These are phyloP conservation scores for Cepphus grylle DNA, from an alignment of 2,113 vertebrate species.

Conservation along the genomic window DNA sequence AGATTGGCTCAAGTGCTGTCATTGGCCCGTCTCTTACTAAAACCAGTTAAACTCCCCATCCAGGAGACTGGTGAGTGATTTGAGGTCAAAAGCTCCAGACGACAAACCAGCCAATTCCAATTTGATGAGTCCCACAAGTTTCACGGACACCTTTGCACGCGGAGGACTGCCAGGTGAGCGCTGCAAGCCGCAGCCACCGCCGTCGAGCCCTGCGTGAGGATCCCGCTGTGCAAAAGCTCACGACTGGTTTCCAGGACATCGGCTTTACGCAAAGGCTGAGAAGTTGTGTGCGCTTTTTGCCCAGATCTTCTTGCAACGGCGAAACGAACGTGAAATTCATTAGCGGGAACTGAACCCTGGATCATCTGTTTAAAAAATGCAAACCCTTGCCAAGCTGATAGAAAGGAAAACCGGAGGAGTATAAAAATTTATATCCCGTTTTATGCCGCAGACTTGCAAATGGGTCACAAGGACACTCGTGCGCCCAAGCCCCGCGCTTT, in stretches of 20 bases:
- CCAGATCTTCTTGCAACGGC: accelerated
- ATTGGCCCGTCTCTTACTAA: neutral
- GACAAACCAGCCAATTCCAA: neutral
- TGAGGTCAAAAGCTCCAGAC: neutral
- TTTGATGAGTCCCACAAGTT: neutral
- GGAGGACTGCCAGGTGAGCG: neutral
- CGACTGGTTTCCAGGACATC: accelerated
- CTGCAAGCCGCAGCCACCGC: neutral
- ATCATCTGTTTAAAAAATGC: neutral
- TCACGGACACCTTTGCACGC: accelerated
- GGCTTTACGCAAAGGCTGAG: neutral
- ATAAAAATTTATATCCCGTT: neutral
- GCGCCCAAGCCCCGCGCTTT: accelerated
- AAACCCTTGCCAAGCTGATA: neutral
- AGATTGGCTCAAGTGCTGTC: neutral
- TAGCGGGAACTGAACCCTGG: neutral
- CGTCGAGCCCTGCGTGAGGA: accelerated
- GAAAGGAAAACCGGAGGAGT: neutral
- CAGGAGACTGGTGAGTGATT: neutral
- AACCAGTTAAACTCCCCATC: neutral
- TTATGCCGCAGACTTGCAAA: neutral
- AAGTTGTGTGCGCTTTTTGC: accelerated
- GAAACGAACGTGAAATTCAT: neutral
- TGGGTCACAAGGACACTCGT: neutral
- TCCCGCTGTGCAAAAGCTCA: accelerated